Evolutionary conservation across 1,140 invertebrate genomes (phyloP), one percentile per base, ranked within the genome.

Genomic region (Pseudomyrmex dendroicus): DNA sequence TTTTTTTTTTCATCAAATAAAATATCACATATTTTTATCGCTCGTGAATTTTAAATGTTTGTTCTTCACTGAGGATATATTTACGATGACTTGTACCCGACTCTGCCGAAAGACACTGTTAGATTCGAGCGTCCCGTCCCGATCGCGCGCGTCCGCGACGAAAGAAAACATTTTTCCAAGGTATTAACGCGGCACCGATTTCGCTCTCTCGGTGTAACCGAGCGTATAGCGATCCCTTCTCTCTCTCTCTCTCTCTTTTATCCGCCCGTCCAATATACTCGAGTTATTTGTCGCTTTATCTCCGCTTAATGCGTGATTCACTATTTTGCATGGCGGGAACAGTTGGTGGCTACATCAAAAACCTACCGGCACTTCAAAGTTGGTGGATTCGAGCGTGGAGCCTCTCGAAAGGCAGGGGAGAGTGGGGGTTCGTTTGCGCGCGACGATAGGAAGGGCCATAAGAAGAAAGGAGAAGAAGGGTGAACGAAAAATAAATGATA

Each of bases 401-500:
- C 72, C 54, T 35, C 50, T 84, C 72, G 70, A 62, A 35, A 56
- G 13, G 22, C 25, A 25, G 57, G n/a, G 68, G 61, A 22, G 67
- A 76, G 82, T 73, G 59, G 70, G 52, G 82, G 35, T 83, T 89
- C 89, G 84, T 88, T 91, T 91, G 90, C 59, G 64, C 80, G 64
- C 80, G 82, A 72, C 77, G 52, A 82, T 88, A 89, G 89, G 73
- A 80, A 20, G 90, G 77, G 77, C 35, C 86, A 68, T 83, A 83
- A 87, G 85, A 88, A 90, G 82, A 68, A 73, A 63, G 73, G 89
- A 90, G 89, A 86, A 88, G 90, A 92, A 91, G 93, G 92, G 91
- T 92, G 89, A 91, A 94, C 91, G 91, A 92, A 93, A 93, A 93
- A 94, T 94, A 94, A 94, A 94, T 93, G 93, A 94, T 94, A 94